A percentile compares a stretch with the other conserved stretches of the same genome.
Conservation (phyloP, 2,888 invertebrate genomes). For the Leucoptera coffeella region DNA sequence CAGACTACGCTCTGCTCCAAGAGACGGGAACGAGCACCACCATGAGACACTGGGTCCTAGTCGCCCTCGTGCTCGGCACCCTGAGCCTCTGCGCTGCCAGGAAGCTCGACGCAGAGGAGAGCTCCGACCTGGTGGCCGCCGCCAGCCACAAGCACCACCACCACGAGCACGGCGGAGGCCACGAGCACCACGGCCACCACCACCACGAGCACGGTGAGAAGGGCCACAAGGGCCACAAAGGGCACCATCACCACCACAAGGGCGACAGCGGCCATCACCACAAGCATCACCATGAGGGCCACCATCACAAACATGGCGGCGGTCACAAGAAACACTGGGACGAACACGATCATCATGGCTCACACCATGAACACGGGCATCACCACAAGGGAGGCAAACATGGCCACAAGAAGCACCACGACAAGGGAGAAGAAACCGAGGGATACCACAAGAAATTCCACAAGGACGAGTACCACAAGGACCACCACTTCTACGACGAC, state of each 20-base stretch:
- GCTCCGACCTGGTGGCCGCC: conserved; percentile 40
- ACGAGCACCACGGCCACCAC: conserved; percentile 61
- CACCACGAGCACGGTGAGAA: conserved; percentile 67
- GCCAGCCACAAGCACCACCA: conserved; percentile 44
- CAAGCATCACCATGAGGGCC: conserved; percentile 69
- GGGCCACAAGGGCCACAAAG: conserved; percentile 72
- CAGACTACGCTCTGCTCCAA: conserved; percentile 26
- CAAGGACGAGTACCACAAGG: conserved; percentile 82
- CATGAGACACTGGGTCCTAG: conserved; percentile 44
- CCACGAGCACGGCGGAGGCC: conserved; percentile 62
- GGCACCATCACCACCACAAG: conserved; percentile 70
- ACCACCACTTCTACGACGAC: conserved; percentile 85
- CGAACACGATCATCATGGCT: conserved; percentile 66
- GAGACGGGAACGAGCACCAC: conserved; percentile 14
- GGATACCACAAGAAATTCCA: conserved; percentile 82
- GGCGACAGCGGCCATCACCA: conserved; percentile 71
- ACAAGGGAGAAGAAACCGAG: conserved; percentile 76
- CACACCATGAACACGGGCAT: conserved; percentile 71
- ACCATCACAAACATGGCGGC: conserved; percentile 70
- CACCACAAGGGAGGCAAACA: conserved; percentile 75
- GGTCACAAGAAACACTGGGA: conserved; percentile 77
- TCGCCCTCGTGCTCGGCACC: conserved; percentile 27
- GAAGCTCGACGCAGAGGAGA: conserved; percentile 20
- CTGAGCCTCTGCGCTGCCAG: conserved; percentile 28
- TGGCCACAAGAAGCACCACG: conserved; percentile 76